Conservation (phyloP, 2,797 vertebrate genomes). For the Syndactyla subalaris region DNA sequence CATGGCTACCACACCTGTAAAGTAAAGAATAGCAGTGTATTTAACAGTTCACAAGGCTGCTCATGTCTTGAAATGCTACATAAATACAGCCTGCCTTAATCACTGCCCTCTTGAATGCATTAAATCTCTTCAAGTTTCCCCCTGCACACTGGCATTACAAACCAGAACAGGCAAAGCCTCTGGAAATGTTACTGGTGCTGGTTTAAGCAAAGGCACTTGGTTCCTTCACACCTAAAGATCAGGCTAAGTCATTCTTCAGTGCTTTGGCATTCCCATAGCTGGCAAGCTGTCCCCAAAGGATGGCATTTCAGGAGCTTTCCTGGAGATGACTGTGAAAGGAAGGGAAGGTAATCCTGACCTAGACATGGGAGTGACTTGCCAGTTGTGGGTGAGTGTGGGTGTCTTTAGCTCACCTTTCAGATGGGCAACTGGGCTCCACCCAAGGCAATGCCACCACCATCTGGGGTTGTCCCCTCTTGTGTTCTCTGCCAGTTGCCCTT, state of each 20-base stretch:
- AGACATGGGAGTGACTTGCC: neutral
- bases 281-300: neutral
- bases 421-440: accelerated
- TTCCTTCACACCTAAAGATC: neutral
- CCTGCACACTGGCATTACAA: neutral
- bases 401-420: neutral
- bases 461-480: neutral
- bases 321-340: neutral
- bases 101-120: neutral
- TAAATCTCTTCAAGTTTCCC: neutral
- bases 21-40: neutral
- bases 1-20: neutral
- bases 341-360: neutral
- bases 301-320: neutral
- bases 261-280: neutral
- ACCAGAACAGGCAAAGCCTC: neutral
- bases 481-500: neutral
- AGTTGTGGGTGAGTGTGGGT: accelerated
- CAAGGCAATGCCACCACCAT: neutral
- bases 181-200: neutral
- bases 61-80: neutral
- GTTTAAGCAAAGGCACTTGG: neutral
- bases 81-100: neutral
- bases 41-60: neutral
- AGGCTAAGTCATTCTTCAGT: neutral